These are phyloP conservation scores for Hippocampus kuda DNA, from an alignment of 2,797 vertebrate genomes.

Conservation along the genomic window DNA sequence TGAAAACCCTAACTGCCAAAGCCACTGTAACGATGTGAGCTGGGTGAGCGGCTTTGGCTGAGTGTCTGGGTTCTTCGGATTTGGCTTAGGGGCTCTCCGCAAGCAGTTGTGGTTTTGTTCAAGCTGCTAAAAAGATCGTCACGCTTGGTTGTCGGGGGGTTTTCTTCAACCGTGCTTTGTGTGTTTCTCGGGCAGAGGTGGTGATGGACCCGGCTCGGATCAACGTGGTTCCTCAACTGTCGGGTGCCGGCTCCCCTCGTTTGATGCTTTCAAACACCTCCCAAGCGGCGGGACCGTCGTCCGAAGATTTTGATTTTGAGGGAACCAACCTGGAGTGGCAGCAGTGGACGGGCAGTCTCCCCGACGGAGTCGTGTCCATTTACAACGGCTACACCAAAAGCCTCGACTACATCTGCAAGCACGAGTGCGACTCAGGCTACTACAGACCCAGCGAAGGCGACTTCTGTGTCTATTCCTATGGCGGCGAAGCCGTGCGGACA, in stretches of 20 bases:
- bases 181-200: background rate
- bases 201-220: background rate
- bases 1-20: too few relatives aligned
- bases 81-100: too few relatives aligned
- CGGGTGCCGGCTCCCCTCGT: background rate
- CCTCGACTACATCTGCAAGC: conserved; percentile 43
- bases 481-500: background rate
- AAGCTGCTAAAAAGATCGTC: background rate
- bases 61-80: too few relatives aligned
- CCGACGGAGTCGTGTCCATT: conserved; percentile 35
- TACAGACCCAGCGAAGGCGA: conserved; percentile 34
- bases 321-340: conserved; percentile 44
- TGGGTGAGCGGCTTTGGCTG: too few relatives aligned
- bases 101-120: background rate
- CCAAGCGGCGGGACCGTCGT: rapidly evolving
- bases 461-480: conserved; percentile 38
- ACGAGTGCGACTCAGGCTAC: conserved; percentile 38
- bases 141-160: background rate
- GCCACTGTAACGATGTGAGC: too few relatives aligned
- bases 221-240: background rate
- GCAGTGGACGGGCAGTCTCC: conserved; percentile 26
- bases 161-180: background rate
- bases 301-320: conserved; percentile 2
- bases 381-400: conserved; percentile 37
- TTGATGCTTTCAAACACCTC: background rate